Percentiles rank a stretch among this genome's conserved stretches.
phyloP scores from a whole-genome alignment of 2,113 vertebrate genomes.

The Sinocyclocheilus rhinocerous region DNA sequence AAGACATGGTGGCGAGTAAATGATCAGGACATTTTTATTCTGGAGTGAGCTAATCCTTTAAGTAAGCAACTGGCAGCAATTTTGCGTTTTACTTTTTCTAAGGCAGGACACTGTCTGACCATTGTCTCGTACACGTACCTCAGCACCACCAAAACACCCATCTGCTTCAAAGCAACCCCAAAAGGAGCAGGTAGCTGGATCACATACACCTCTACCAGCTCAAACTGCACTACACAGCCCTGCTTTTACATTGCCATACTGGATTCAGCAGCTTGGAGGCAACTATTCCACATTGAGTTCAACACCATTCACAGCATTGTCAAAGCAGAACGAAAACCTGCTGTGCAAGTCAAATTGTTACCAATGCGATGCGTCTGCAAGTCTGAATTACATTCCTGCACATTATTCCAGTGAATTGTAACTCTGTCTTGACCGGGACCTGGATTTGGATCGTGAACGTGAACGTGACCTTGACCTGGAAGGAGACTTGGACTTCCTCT shows the following conservation, averaged over 20 bases:
- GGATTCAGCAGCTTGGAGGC: constrained; percentile 83
- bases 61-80: neutral
- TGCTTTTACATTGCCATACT: constrained; percentile 81
- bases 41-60: neutral
- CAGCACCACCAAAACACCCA: constrained; percentile 78
- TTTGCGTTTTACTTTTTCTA: constrained; percentile 4
- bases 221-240: constrained; percentile 87
- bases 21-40: too few species aligned
- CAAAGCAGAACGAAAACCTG: constrained; percentile 6
- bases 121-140: constrained; percentile 61
- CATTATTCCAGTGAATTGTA: neutral
- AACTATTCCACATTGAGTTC: constrained; percentile 3
- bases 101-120: constrained; percentile 27
- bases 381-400: neutral
- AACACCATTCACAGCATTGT: constrained; percentile 15
- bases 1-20: too few species aligned
- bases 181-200: constrained; percentile 77
- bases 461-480: too few species aligned
- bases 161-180: constrained; percentile 88
- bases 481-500: too few species aligned
- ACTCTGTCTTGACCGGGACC: too few species aligned
- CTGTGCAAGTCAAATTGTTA: neutral
- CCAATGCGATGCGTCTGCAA: neutral
- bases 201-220: constrained; percentile 73
- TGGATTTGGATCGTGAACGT: too few species aligned